Evolutionary conservation across 1,140 invertebrate genomes (phyloP).

Genomic region (Stegodyphus dumicola): DNA sequence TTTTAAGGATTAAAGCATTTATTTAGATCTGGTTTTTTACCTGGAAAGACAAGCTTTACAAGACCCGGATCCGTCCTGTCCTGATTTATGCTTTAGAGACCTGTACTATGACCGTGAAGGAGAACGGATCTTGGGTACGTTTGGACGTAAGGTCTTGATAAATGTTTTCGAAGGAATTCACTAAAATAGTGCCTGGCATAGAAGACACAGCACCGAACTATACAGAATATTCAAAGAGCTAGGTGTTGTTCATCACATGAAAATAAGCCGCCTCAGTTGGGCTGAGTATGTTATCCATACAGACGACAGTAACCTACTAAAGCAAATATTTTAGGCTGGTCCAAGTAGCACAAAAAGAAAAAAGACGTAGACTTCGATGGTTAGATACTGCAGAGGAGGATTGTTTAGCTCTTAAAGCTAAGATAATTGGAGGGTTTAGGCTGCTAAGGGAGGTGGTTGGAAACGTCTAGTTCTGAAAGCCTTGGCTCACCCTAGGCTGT

Average conservation of each 20-base stretch:
- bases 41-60: not conserved
- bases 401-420: not conserved
- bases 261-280: not conserved
- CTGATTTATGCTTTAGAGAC: not conserved
- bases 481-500: not conserved
- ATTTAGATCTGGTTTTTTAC: not conserved
- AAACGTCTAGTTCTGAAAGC: conserved; percentile 7
- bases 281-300: not conserved
- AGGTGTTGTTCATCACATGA: not conserved
- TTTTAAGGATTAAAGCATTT: not conserved
- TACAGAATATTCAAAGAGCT: not conserved
- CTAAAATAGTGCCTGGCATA: not conserved
- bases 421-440: not conserved
- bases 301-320: not conserved
- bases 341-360: not conserved
- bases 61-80: not conserved
- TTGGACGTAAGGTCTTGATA: not conserved
- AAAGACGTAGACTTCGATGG: not conserved
- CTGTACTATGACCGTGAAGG: not conserved
- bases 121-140: not conserved
- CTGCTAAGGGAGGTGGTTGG: not conserved
- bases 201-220: not conserved
- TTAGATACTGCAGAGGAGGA: not conserved
- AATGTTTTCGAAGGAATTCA: conserved; percentile 8
- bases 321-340: not conserved